A percentile compares a stretch with the other conserved stretches of the same genome.
These are phyloP conservation scores for Leptoclinus maculatus DNA, from an alignment of 2,797 vertebrate genomes.

Conservation along the genomic window DNA sequence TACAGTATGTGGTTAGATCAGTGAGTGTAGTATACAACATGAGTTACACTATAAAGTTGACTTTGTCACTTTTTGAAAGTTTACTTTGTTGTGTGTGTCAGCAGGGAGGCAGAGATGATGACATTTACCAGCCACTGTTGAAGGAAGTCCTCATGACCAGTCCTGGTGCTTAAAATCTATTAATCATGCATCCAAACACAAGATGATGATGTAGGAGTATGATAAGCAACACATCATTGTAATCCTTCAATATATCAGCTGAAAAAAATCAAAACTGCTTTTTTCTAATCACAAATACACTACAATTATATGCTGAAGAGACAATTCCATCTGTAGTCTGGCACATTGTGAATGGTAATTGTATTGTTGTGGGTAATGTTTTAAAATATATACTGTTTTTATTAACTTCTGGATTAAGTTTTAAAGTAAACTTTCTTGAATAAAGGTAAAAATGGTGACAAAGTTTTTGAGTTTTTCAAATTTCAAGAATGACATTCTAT, in stretches of 20 bases:
- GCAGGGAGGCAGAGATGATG: conserved; percentile 6
- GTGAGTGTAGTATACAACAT: background rate
- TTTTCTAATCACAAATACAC: background rate
- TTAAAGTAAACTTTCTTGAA: background rate
- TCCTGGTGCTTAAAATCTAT: conserved; percentile 6
- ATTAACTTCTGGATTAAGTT: background rate
- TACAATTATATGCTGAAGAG: background rate
- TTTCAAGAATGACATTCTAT: background rate
- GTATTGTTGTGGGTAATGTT: background rate
- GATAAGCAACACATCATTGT: background rate
- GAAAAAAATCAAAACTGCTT: background rate
- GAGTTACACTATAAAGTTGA: background rate
- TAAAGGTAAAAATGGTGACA: background rate
- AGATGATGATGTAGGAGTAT: background rate
- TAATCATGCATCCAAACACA: background rate
- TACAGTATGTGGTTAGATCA: background rate
- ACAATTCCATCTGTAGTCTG: background rate
- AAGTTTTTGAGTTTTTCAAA: background rate
- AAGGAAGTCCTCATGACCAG: conserved; percentile 11
- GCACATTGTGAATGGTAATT: background rate
- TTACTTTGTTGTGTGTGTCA: conserved; percentile 17
- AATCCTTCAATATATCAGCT: background rate
- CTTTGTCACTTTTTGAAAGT: background rate
- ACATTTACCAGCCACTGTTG: background rate
- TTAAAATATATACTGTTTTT: background rate